Percentiles rank a stretch among this genome's conserved stretches.
Evolutionary conservation across 2,888 invertebrate species (phyloP).

Genomic region (Masnerella sp.): DNA sequence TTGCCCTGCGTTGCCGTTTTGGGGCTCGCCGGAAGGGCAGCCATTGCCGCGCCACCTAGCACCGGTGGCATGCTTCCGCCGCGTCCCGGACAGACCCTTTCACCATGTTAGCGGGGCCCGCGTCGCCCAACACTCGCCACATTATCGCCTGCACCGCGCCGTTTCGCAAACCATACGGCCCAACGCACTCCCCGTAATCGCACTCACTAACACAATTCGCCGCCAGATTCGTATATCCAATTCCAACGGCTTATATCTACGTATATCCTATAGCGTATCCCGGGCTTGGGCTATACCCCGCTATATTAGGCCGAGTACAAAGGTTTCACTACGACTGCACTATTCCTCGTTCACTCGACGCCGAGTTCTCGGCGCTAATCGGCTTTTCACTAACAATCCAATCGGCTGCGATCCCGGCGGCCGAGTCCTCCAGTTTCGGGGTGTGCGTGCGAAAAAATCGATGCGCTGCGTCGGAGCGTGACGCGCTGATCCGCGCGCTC

Average conservation of each 20-base stretch:
- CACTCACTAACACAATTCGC: too few species aligned
- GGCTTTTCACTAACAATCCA: too few species aligned
- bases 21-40: constrained; percentile 77
- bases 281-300: too few species aligned
- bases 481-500: constrained; percentile 66
- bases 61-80: constrained; percentile 75
- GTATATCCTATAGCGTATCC: too few species aligned
- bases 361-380: too few species aligned
- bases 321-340: too few species aligned
- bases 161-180: constrained; percentile 35
- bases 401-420: too few species aligned
- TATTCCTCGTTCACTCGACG: too few species aligned
- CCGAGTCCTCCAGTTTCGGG: too few species aligned
- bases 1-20: constrained; percentile 76
- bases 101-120: constrained; percentile 44
- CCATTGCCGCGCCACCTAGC: constrained; percentile 77
- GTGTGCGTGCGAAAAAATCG: constrained; percentile 14
- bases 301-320: too few species aligned
- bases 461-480: not conserved
- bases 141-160: constrained; percentile 9
- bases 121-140: constrained; percentile 27
- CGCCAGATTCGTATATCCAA: too few species aligned
- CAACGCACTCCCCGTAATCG: constrained; percentile 27
- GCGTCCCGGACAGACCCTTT: constrained; percentile 52
- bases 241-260: too few species aligned